Percentiles rank a stretch among this genome's conserved stretches.
phyloP scores from a whole-genome alignment of 2,797 vertebrate genomes.

The Spea hammondii region DNA sequence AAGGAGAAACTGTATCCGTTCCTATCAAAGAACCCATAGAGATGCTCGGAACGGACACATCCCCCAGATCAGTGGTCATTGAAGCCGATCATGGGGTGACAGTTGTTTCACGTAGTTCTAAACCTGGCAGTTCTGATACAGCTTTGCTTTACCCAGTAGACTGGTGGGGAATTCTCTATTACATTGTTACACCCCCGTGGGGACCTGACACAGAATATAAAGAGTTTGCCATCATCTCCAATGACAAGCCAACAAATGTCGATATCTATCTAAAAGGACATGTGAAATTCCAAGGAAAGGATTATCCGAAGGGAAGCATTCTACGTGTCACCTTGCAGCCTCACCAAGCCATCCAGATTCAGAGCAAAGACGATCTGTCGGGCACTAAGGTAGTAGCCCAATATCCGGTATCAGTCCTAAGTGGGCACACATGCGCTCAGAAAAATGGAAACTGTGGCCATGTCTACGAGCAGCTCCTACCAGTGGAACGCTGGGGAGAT shows the following conservation, averaged over 20 bases:
- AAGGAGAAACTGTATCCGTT: conserved; percentile 11
- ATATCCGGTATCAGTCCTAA: conserved; percentile 66
- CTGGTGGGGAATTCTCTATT: conserved; percentile 70
- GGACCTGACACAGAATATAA: conserved; percentile 2
- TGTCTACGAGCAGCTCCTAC: conserved; percentile 73
- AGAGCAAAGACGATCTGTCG: conserved; percentile 61
- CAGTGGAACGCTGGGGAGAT: conserved; percentile 70
- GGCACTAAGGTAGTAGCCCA: conserved; percentile 65
- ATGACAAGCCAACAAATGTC: conserved; percentile 60
- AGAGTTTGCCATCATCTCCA: conserved; percentile 73
- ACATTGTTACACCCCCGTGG: conserved; percentile 66
- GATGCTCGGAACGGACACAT: not conserved
- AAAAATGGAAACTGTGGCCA: conserved; percentile 69
- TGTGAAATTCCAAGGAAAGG: conserved; percentile 47
- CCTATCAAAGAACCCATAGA: not conserved
- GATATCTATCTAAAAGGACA: conserved; percentile 47
- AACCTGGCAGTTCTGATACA: conserved; percentile 63
- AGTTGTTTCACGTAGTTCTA: conserved; percentile 66
- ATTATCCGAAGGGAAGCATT: not conserved
- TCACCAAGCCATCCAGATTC: conserved; percentile 70
- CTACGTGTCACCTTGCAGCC: conserved; percentile 60
- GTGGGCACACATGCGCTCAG: conserved; percentile 70
- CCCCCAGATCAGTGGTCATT: not conserved
- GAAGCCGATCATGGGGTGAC: conserved; percentile 55
- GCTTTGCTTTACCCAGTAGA: conserved; percentile 64